Base-by-base conservation (phyloP, 2,888 invertebrate species). In the Tenthredo distinguenda region DNA sequence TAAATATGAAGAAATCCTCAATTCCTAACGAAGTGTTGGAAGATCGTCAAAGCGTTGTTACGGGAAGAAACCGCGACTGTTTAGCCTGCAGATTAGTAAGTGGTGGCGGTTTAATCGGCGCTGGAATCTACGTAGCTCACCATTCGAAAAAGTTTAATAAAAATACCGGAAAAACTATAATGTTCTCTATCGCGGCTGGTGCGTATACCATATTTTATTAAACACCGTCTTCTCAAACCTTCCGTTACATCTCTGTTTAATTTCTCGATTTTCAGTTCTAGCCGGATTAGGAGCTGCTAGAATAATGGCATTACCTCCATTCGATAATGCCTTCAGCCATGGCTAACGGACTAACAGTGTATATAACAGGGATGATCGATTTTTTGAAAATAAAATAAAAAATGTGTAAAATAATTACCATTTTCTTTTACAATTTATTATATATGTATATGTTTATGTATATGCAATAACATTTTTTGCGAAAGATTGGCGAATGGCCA, bases 91-190 rank as follows among this genome's bases (percentile, higher is more conserved):
- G 96, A 89, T 87, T 96, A 31, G 93, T 95, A 0, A 95, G 96
- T 85, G 95, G 96, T 7, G 92, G 94, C 10, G 96, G 96, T 7
- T 93, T 96, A 58, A 91, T 96, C 43, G 96, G 96, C 0, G 95
- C 96, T 86, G 96, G 96, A 87, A 94, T 94, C 86, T 96, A 96
- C 88, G 92, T 96, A 0, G 95, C 94, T 4, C 94, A 95, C 87
- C 94, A 95, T 86, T 94, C 95, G 3, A 95, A 94, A 92, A 95
- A 93, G 94, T 95, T 94, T 90, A 94, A 93, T 91, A 95, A 92
- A 71, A 91, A 91, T n/a, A 89, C 93, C 21, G 95, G 95, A 65
- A 95, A 93, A 92, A 90, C 94, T 40, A 91, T 94, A 0, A 91
- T 95, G 88, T 93, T 94, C 31, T 91, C 94, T 0, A 87, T 95